Evolutionary conservation across 1,140 invertebrate species (phyloP).

Genomic region (Drosophila trapezifrons): DNA sequence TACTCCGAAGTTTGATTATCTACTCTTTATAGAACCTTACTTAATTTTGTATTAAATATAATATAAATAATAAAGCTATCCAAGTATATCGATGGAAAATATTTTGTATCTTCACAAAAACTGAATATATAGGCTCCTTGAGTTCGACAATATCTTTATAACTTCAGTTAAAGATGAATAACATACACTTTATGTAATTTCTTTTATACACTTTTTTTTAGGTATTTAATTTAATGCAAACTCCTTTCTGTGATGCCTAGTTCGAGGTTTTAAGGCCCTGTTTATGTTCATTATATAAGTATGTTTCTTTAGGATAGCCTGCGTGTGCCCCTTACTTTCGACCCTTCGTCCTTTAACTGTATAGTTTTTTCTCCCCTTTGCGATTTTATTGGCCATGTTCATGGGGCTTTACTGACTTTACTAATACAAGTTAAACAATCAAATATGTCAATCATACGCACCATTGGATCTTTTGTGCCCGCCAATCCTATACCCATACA

Average conservation of each 20-base stretch:
- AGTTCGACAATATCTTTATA: no score
- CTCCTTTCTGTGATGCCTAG: background rate
- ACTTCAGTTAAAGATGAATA: no score
- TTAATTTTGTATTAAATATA: background rate
- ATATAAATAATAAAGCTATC: background rate
- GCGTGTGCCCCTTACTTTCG: background rate
- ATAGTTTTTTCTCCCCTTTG: conserved; percentile 6
- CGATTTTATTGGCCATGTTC: conserved; percentile 4
- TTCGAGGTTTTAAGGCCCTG: background rate
- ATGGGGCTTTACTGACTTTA: conserved; percentile 43
- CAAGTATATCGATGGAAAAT: background rate
- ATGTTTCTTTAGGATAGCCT: conserved; percentile 2
- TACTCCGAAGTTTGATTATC: no score
- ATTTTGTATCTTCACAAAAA: background rate
- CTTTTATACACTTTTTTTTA: no score
- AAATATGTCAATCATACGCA: conserved; percentile 74
- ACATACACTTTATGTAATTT: no score
- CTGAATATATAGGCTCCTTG: no score
- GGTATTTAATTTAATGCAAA: background rate
- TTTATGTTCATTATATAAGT: background rate
- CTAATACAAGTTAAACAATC: conserved; percentile 66
- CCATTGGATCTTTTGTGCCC: conserved; percentile 46
- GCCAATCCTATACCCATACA: conserved; percentile 26
- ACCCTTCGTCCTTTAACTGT: background rate
- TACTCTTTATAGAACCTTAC: no score